Base-by-base conservation (phyloP, 2,797 vertebrate genomes). In the Bovichtus diacanthus region DNA sequence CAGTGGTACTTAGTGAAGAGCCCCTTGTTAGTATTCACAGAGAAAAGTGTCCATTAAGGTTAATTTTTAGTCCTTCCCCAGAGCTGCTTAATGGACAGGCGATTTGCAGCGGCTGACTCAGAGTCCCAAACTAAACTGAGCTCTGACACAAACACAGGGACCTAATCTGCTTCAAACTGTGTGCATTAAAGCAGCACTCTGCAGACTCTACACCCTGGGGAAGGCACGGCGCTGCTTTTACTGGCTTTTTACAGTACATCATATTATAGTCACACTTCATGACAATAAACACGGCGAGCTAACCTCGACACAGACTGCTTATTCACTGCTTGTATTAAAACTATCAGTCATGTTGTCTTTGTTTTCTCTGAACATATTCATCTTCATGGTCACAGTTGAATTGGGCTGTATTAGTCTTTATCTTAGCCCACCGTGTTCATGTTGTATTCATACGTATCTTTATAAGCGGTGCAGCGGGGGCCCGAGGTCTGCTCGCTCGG, bases 391-490 rank as follows among this genome's bases (percentile, higher is more conserved):
- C 83, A 78, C 81, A 74, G 70, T 44, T 76, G 83, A 78, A 84
- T 59, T 67, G 75, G 54, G 59, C 44, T 54, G 36, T 86, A 88
- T 91, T 68, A 68, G 83, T 88, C 72, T 89, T 79, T 86, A 84
- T 84, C 69, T 69, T 53, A 60, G 81, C 49, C 60, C 54, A 19
- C 50, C 25, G 29, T 73, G 82, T 83, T 78, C 70, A 65, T 74
- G 85, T 76, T 59, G 79, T 80, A 83, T 88, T 88, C 86, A 89
- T 82, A 89, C 76, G 73, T 85, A 83, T 87, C 81, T 81, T 88
- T 75, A 78, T 82, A 88, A 88, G 81, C 75, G 81, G 65, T 63
- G 82, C 74, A 44, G 67, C 34, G 39, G 59, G 69, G 80, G 63
- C 87, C 80, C 6, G 21, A 55, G 81, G 84, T 79, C 74, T 39